phyloP scores from a whole-genome alignment of 2,113 vertebrate genomes.

The Stigmatopora nigra region DNA sequence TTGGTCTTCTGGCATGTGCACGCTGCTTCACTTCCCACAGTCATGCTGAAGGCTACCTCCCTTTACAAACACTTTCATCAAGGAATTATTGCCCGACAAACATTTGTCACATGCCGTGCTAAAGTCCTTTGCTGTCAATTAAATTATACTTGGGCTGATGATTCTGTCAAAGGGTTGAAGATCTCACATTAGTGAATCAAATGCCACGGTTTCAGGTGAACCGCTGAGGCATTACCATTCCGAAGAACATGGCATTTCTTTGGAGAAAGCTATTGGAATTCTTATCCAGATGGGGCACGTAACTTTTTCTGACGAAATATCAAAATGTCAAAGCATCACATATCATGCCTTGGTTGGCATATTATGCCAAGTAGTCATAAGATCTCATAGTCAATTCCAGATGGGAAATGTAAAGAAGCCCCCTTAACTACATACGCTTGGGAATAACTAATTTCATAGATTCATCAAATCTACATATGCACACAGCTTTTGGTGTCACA shows the following conservation, averaged over 20 bases:
- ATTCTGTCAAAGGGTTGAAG: conserved; percentile 16
- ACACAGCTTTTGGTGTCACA: conserved; percentile 22
- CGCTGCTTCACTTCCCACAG: conserved; percentile 38
- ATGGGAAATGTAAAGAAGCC: background rate
- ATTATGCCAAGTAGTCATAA: conserved; percentile 4
- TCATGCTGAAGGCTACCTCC: conserved; percentile 46
- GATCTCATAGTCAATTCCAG: conserved; percentile 17
- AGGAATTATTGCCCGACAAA: conserved; percentile 26
- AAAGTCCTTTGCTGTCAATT: background rate
- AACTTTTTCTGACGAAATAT: background rate
- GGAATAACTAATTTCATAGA: conserved; percentile 3
- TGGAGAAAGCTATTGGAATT: conserved; percentile 1
- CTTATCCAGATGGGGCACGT: conserved; percentile 7
- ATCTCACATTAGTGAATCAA: conserved; percentile 1
- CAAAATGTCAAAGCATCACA: conserved; percentile 13
- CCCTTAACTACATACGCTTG: conserved; percentile 2
- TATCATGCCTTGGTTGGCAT: background rate
- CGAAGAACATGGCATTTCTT: background rate
- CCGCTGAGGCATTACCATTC: background rate
- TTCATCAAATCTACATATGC: conserved; percentile 15
- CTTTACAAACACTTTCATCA: conserved; percentile 43
- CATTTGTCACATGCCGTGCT: conserved; percentile 7
- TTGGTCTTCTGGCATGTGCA: conserved; percentile 48
- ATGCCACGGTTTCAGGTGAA: conserved; percentile 2
- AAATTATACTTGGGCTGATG: background rate